These are phyloP conservation scores for Pelodytes ibericus DNA, from an alignment of 2,797 vertebrate species.

Conservation along the genomic window DNA sequence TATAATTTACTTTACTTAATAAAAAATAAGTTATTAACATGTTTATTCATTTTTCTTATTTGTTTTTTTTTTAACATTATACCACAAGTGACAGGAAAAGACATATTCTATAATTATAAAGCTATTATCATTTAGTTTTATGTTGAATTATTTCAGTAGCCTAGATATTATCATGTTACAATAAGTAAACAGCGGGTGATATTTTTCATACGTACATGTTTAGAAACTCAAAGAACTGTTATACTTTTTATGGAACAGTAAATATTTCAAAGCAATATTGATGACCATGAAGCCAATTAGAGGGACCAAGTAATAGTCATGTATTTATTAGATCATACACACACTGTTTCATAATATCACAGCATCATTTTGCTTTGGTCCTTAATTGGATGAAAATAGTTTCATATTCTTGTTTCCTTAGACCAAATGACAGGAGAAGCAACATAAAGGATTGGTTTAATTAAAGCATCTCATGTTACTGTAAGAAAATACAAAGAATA, in stretches of 20 bases:
- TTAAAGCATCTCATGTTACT: conserved; percentile 8
- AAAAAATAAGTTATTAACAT: too few species aligned
- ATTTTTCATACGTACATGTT: conserved; percentile 5
- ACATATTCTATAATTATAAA: not conserved
- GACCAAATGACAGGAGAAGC: conserved; percentile 23
- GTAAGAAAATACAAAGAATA: not conserved
- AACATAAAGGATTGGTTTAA: not conserved
- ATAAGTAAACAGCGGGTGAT: conserved; percentile 8
- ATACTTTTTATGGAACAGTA: not conserved
- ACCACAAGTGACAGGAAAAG: not conserved
- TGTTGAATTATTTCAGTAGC: not conserved
- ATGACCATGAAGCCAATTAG: conserved; percentile 21
- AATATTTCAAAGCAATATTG: conserved; percentile 5
- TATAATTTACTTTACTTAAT: too few species aligned
- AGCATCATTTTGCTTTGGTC: conserved; percentile 24
- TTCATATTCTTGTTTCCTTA: conserved; percentile 12
- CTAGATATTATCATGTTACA: not conserved
- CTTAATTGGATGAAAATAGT: conserved; percentile 25
- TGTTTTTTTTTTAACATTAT: not conserved
- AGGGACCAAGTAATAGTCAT: not conserved
- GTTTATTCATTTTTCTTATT: too few species aligned
- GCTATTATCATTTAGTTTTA: conserved; percentile 23
- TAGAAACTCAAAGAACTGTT: conserved; percentile 11
- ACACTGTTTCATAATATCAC: conserved; percentile 13
- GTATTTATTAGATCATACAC: conserved; percentile 11